These are phyloP conservation scores for Recurvirostra avosetta DNA, from an alignment of 2,113 vertebrate genomes.

Conservation along the genomic window DNA sequence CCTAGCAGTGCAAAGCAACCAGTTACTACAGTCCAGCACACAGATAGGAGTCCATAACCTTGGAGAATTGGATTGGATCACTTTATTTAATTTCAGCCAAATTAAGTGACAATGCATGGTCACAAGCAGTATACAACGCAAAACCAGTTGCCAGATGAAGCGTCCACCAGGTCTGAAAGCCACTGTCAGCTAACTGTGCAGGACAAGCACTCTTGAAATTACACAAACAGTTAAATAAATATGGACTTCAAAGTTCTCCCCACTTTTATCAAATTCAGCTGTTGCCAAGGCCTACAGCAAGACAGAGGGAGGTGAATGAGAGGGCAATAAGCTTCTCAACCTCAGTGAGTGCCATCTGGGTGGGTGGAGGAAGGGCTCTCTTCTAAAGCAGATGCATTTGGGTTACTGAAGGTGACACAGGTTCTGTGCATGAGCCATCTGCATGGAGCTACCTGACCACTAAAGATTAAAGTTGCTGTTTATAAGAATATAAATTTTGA, in stretches of 20 bases:
- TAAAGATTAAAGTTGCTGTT: background rate
- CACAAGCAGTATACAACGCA: background rate
- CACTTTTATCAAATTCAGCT: background rate
- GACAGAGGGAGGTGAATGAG: background rate
- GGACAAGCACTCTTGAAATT: background rate
- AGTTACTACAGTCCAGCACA: background rate
- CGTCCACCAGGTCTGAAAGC: background rate
- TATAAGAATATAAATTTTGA: background rate
- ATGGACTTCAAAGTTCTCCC: background rate
- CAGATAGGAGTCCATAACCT: background rate
- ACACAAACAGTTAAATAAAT: background rate
- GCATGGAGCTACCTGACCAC: background rate
- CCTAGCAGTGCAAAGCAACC: background rate
- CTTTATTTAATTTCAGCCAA: constrained; percentile 13
- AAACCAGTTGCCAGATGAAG: background rate
- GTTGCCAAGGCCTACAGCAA: background rate
- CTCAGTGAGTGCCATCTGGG: background rate
- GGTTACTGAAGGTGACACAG: background rate
- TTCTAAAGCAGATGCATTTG: background rate
- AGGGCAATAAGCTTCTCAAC: background rate
- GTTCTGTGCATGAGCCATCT: background rate
- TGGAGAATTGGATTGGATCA: background rate
- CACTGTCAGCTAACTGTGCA: background rate
- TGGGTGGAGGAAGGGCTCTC: background rate
- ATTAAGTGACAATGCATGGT: constrained; percentile 2